Evolutionary conservation across 2,113 vertebrate species (phyloP).

Genomic region (Lycocorax pyrrhopterus): DNA sequence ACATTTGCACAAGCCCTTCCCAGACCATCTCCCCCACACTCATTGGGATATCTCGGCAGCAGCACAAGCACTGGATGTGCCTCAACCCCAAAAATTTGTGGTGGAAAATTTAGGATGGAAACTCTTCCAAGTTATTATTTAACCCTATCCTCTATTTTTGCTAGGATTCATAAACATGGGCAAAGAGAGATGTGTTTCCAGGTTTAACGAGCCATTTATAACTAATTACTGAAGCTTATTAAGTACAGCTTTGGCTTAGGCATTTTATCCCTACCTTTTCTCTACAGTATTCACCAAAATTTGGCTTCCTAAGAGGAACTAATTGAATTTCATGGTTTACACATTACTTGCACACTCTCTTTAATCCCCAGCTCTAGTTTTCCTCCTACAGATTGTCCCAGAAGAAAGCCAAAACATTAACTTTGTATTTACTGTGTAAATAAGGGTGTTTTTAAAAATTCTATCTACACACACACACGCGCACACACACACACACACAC

Average conservation of each 20-base stretch:
- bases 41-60: not conserved
- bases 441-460: constrained; percentile 26
- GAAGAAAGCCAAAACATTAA: constrained; percentile 67
- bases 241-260: constrained; percentile 62
- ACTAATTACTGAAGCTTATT: constrained; percentile 70
- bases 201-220: constrained; percentile 60
- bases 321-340: constrained; percentile 72
- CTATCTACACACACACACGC: constrained; percentile 37
- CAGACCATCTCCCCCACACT: not conserved
- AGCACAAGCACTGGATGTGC: not conserved
- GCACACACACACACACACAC: not conserved
- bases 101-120: not conserved
- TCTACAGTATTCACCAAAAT: constrained; percentile 71
- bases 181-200: constrained; percentile 14
- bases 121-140: not conserved
- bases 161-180: not conserved
- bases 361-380: constrained; percentile 63
- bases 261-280: constrained; percentile 68
- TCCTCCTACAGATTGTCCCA: constrained; percentile 48
- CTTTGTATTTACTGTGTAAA: constrained; percentile 49
- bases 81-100: not conserved
- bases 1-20: not conserved
- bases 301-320: constrained; percentile 70
- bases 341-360: constrained; percentile 62
- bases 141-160: constrained; percentile 8